Evolutionary conservation across 2,888 invertebrate species (phyloP).

Genomic region (Apoda limacodes): DNA sequence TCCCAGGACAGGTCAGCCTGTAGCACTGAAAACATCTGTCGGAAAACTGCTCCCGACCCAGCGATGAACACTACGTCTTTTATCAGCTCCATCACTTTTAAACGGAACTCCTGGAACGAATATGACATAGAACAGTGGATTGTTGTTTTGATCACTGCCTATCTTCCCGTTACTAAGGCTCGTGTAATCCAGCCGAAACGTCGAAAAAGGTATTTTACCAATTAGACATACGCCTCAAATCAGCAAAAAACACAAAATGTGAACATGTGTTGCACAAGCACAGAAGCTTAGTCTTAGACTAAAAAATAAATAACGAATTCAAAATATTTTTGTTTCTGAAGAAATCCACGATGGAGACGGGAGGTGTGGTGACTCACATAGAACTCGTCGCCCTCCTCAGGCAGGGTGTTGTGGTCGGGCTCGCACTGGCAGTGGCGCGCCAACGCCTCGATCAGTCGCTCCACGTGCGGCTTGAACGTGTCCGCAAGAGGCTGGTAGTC

Average conservation of each 20-base stretch:
- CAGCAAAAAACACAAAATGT: too few relatives aligned
- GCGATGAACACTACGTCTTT: conserved; percentile 98
- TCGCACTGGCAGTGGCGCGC: conserved; percentile 97
- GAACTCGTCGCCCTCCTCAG: conserved; percentile 88
- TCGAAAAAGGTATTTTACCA: too few relatives aligned
- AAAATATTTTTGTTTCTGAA: conserved; percentile 4
- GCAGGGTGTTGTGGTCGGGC: conserved; percentile 89
- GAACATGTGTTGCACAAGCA: too few relatives aligned
- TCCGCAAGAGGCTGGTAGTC: conserved; percentile 84
- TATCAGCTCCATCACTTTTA: conserved; percentile 90
- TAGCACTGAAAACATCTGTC: conserved; percentile 88
- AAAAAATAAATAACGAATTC: conserved; percentile 3
- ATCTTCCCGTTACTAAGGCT: too few relatives aligned
- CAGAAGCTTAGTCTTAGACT: too few relatives aligned
- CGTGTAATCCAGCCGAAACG: too few relatives aligned
- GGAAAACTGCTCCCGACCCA: conserved; percentile 91
- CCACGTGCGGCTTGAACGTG: conserved; percentile 90
- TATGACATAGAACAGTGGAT: too few relatives aligned
- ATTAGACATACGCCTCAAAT: not conserved
- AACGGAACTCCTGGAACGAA: conserved; percentile 84
- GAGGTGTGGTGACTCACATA: conserved; percentile 47
- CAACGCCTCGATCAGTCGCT: conserved; percentile 88
- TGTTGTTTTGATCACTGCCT: too few relatives aligned
- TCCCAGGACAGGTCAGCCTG: conserved; percentile 89
- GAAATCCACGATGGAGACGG: not conserved